Evolutionary conservation across 2,888 invertebrate genomes (phyloP).

Genomic region (Hemistola chrysoprasaria): DNA sequence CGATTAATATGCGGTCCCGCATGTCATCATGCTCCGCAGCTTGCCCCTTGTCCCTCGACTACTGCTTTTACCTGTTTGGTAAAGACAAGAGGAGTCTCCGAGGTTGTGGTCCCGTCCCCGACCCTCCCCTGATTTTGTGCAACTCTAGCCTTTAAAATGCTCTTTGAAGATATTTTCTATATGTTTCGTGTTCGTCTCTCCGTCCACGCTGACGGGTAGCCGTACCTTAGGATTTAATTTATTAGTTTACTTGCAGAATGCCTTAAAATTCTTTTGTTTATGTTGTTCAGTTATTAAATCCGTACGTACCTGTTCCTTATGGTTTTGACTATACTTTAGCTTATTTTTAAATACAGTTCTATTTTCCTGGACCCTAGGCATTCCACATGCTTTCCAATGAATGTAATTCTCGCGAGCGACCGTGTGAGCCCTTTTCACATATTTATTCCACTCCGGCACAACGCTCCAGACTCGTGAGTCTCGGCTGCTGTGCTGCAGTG

Average conservation of each 20-base stretch:
- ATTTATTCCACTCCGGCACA: conserved; percentile 1
- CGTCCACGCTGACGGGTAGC: neutral
- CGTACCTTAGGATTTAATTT: neutral
- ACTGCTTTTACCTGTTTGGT: neutral
- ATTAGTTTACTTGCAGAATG: conserved; percentile 1
- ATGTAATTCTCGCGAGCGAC: neutral
- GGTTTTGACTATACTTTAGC: conserved; percentile 1
- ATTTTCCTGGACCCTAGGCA: neutral
- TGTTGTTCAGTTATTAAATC: conserved; percentile 1
- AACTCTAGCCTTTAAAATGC: conserved; percentile 5
- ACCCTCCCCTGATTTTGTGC: neutral
- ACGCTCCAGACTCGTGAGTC: no score
- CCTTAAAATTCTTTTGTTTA: neutral
- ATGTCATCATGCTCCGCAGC: conserved; percentile 3
- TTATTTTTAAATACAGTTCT: conserved; percentile 1
- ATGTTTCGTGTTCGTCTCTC: neutral
- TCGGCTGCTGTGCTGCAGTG: no score
- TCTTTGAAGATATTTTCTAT: conserved; percentile 1
- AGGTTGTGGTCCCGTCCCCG: neutral
- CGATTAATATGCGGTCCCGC: conserved; percentile 1
- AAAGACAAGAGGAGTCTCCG: neutral
- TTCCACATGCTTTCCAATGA: neutral
- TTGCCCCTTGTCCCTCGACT: conserved; percentile 2
- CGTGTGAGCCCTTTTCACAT: neutral
- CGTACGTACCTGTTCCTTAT: neutral